Conservation (phyloP, 1,140 invertebrate species). For the Plectrocnemia conspersa region DNA sequence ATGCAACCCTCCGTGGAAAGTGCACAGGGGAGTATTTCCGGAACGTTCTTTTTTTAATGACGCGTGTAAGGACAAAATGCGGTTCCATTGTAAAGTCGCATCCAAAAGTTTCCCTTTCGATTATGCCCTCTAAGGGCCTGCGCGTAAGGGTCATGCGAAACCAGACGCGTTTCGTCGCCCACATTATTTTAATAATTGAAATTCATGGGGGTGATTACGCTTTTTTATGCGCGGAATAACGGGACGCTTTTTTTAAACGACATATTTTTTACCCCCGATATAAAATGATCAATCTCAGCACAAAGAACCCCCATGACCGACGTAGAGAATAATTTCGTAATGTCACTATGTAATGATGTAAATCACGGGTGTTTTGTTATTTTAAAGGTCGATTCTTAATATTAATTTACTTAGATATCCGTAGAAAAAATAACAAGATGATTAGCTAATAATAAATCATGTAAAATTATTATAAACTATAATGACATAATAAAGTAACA, state of each 20-base stretch:
- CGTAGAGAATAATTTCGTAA: too few species aligned
- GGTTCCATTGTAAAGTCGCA: conserved; percentile 21
- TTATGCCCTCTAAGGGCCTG: conserved; percentile 13
- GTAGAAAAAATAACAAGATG: too few species aligned
- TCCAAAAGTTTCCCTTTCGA: neutral
- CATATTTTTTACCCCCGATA: conserved; percentile 18
- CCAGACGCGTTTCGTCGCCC: conserved; percentile 7
- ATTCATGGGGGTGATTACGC: conserved; percentile 30
- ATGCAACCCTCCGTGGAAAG: too few species aligned
- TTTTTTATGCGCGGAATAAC: conserved; percentile 19
- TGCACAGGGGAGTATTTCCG: conserved; percentile 15
- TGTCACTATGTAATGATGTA: too few species aligned
- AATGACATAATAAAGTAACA: too few species aligned
- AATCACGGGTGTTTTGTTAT: neutral
- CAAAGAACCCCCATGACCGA: too few species aligned
- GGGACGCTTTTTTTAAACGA: conserved; percentile 1
- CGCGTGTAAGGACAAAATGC: conserved; percentile 30
- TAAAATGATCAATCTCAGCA: conserved; percentile 20
- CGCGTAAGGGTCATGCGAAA: conserved; percentile 6
- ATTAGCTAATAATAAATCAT: too few species aligned
- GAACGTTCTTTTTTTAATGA: conserved; percentile 27
- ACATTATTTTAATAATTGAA: conserved; percentile 33
- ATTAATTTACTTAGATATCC: too few species aligned
- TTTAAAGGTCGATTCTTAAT: neutral
- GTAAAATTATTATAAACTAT: too few species aligned